Conservation (phyloP, 2,797 vertebrate genomes). For the Enteromius argenteus region DNA sequence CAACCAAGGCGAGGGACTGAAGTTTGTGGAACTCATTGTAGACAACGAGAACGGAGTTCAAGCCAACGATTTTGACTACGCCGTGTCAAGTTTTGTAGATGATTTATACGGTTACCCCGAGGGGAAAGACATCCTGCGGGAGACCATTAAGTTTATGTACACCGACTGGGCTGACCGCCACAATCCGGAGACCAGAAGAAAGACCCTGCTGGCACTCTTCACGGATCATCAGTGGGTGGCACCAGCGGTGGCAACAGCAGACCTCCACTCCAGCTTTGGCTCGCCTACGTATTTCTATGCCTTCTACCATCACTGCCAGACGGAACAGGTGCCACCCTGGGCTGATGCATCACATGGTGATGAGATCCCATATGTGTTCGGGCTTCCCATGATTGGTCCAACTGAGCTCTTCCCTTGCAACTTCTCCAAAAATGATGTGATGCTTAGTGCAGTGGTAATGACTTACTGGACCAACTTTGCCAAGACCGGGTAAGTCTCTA, state of each 20-base stretch:
- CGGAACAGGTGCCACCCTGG: constrained; percentile 98
- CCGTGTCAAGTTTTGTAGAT: constrained; percentile 98
- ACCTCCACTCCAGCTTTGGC: constrained; percentile 98
- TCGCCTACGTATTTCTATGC: constrained; percentile 99
- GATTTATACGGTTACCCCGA: constrained; percentile 98
- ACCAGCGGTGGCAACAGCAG: constrained; percentile 95
- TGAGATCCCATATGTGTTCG: constrained; percentile 97
- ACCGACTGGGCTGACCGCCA: constrained; percentile 98
- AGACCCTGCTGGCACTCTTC: constrained; percentile 95
- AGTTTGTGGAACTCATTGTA: constrained; percentile 98
- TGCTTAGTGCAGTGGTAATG: constrained; percentile 99
- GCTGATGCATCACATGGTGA: constrained; percentile 97
- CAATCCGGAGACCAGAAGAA: constrained; percentile 96
- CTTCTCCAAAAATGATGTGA: constrained; percentile 99
- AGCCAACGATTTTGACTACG: constrained; percentile 98
- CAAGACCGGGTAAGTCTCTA: constrained; percentile 91
- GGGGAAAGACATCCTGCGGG: constrained; percentile 96
- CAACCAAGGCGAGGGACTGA: constrained; percentile 97
- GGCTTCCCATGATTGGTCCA: constrained; percentile 97
- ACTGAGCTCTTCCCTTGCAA: constrained; percentile 99
- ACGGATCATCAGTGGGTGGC: constrained; percentile 99
- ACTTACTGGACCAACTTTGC: constrained; percentile 99
- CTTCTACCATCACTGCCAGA: constrained; percentile 99
- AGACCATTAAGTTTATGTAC: constrained; percentile 99
- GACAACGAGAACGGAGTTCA: constrained; percentile 98